Conservation (phyloP, 2,113 vertebrate genomes). For the Tachycineta bicolor region DNA sequence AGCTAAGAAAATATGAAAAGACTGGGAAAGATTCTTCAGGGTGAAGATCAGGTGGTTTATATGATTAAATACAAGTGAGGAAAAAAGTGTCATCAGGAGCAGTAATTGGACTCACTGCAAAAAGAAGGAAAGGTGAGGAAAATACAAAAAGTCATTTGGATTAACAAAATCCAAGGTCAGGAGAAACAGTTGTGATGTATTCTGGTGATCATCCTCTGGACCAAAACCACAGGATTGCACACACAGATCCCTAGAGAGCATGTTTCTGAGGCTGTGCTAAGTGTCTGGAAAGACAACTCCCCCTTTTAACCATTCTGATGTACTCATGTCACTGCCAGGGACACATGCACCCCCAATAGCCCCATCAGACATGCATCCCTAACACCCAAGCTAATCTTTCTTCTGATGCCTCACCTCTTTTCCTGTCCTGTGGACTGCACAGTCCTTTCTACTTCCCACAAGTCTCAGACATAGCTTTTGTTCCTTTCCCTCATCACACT, state of each 20-base stretch:
- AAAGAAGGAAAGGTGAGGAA: neutral
- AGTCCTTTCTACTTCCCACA: neutral
- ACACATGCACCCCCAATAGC: neutral
- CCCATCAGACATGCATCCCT: neutral
- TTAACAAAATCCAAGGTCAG: neutral
- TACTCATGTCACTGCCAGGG: neutral
- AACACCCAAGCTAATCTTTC: neutral
- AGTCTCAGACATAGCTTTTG: neutral
- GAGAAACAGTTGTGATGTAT: neutral
- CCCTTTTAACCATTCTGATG: neutral
- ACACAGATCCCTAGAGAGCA: neutral
- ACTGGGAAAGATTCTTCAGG: neutral
- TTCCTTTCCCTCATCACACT: neutral
- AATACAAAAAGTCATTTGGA: neutral
- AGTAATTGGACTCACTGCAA: neutral
- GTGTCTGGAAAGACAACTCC: neutral
- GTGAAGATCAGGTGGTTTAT: neutral
- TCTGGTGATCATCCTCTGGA: neutral
- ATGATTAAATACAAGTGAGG: neutral
- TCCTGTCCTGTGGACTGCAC: neutral
- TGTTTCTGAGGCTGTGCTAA: neutral
- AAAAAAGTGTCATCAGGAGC: neutral
- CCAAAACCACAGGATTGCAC: neutral
- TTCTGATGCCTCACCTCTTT: neutral
- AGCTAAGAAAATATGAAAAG: neutral